These are phyloP conservation scores for Zosterops hypoxanthus DNA, from an alignment of 2,113 vertebrate genomes.

Conservation along the genomic window DNA sequence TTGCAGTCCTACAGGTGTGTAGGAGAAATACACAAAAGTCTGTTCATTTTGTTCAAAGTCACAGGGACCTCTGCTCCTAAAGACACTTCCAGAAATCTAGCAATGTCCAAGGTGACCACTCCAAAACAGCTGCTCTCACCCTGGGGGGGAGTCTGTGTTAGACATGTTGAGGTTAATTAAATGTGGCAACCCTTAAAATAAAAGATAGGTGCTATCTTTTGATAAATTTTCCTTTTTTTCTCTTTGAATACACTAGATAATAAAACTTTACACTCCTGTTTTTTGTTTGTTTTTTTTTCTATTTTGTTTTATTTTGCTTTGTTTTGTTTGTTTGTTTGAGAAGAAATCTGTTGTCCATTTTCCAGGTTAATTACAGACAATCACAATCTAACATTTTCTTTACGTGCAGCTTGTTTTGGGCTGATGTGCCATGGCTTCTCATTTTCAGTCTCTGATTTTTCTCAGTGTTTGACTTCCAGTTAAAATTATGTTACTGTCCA, in stretches of 20 bases:
- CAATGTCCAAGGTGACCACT: slow-evolving; percentile 10
- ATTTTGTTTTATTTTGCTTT: no score
- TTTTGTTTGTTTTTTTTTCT: no score
- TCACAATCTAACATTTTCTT: background rate
- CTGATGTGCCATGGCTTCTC: background rate
- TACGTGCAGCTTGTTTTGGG: background rate
- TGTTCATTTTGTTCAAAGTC: background rate
- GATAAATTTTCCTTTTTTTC: background rate
- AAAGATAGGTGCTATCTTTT: background rate
- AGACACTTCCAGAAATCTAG: background rate
- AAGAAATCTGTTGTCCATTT: background rate
- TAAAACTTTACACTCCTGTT: background rate
- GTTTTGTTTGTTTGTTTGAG: background rate
- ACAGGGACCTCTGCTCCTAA: background rate
- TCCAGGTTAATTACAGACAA: background rate
- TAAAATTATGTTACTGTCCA: background rate
- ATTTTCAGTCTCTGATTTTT: background rate
- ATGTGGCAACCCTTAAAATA: background rate
- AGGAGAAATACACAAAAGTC: background rate
- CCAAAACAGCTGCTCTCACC: slow-evolving; percentile 27
- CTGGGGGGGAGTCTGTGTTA: background rate
- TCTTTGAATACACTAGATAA: background rate
- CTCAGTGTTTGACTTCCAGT: background rate
- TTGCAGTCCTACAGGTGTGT: background rate
- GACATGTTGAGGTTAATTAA: background rate